phyloP scores from a whole-genome alignment of 2,888 invertebrate species.

The Euzetes globulus region DNA sequence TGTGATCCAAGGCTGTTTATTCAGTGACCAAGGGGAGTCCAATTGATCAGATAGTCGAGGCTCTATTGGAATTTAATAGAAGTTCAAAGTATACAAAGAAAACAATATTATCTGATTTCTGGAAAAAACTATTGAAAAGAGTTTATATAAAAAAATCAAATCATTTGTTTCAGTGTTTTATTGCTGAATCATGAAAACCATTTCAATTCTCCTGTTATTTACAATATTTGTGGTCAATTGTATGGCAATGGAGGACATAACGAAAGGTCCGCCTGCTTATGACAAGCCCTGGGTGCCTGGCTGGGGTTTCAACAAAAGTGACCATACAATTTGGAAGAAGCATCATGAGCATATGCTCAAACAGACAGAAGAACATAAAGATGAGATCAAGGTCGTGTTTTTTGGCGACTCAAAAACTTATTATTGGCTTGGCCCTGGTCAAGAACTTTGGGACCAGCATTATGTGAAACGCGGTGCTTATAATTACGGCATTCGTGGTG shows the following conservation, averaged over 20 bases:
- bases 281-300: neutral
- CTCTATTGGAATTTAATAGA: too few species aligned
- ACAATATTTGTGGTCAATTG: too few species aligned
- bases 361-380: neutral
- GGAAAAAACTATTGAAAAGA: too few species aligned
- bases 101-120: too few species aligned
- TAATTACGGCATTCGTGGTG: neutral
- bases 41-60: too few species aligned
- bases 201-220: too few species aligned
- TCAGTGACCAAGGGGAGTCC: too few species aligned
- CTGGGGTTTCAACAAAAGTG: neutral
- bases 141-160: too few species aligned
- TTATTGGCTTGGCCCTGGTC: neutral
- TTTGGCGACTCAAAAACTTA: neutral
- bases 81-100: too few species aligned
- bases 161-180: too few species aligned
- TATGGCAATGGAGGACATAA: neutral
- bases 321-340: neutral
- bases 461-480: neutral
- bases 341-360: neutral
- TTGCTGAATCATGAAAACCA: too few species aligned
- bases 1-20: too few species aligned
- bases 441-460: neutral
- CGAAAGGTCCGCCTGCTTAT: neutral
- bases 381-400: neutral